Evolutionary conservation across 2,888 invertebrate species (phyloP).

Genomic region (Mesorhabditis sp.): DNA sequence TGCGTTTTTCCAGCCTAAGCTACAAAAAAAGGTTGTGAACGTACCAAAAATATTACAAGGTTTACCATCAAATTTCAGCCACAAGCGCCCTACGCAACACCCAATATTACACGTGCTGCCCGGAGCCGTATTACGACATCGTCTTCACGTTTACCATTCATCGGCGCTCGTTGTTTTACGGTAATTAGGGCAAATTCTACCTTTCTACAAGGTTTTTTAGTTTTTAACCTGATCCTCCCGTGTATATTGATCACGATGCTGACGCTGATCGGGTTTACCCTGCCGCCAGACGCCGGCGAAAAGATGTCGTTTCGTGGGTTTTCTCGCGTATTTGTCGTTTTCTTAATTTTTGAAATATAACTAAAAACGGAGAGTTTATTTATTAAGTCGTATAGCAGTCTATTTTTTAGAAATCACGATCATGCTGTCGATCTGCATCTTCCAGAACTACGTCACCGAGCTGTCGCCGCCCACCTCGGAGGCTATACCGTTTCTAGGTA

Average conservation of each 20-base stretch:
- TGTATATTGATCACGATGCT: conserved; percentile 65
- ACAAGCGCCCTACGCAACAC: conserved; percentile 28
- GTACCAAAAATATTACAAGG: not conserved
- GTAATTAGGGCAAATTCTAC: conserved; percentile 59
- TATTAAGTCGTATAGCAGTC: not conserved
- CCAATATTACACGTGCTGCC: conserved; percentile 42
- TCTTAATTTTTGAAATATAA: not conserved
- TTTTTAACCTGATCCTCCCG: conserved; percentile 95
- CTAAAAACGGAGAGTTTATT: too few species aligned
- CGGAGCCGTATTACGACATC: conserved; percentile 43
- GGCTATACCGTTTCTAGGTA: conserved; percentile 41
- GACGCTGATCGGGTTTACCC: conserved; percentile 43
- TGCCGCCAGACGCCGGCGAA: conserved; percentile 47
- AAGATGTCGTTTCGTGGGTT: conserved; percentile 46
- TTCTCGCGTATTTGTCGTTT: not conserved
- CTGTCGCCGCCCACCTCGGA: conserved; percentile 46
- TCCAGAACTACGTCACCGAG: conserved; percentile 48
- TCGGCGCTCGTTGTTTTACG: conserved; percentile 93
- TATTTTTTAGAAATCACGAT: conserved; percentile 39
- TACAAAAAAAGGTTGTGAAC: not conserved
- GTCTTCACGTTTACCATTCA: conserved; percentile 74
- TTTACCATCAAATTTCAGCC: conserved; percentile 16
- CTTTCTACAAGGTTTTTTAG: conserved; percentile 21
- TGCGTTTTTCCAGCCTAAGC: conserved; percentile 5
- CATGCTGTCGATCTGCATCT: conserved; percentile 49